These are phyloP conservation scores for Porites lutea DNA, from an alignment of 64 coral and sea anemone species.

Conservation along the genomic window DNA sequence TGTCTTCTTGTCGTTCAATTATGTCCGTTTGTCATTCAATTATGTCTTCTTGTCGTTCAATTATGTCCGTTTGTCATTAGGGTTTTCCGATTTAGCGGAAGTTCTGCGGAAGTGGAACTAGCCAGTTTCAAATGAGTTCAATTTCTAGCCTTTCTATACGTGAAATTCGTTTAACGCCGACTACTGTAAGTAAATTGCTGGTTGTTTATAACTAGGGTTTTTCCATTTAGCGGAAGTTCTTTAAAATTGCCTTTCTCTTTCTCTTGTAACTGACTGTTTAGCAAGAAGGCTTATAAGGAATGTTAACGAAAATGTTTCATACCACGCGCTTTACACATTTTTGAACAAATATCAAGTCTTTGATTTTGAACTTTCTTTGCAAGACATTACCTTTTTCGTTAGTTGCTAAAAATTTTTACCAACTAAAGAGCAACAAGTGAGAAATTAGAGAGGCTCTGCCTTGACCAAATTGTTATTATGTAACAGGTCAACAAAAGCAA, in stretches of 20 bases:
- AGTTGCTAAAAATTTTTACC: constrained; percentile 7
- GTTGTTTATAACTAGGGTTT: constrained; percentile 5
- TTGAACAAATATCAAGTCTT: constrained; percentile 19
- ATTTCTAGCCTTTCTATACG: constrained; percentile 17
- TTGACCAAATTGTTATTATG: too few species aligned
- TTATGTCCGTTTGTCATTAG: too few species aligned
- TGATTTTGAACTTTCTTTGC: constrained; percentile 1
- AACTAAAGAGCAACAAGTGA: constrained; percentile 10
- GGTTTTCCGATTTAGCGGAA: constrained; percentile 5
- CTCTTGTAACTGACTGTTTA: neutral
- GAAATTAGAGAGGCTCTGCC: neutral
- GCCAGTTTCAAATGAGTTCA: neutral
- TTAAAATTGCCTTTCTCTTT: neutral
- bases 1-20: too few species aligned
- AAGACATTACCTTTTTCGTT: neutral
- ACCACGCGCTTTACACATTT: constrained; percentile 16
- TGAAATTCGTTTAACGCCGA: constrained; percentile 25
- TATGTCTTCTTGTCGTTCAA: too few species aligned
- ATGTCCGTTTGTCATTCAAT: too few species aligned
- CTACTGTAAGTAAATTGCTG: constrained; percentile 17
- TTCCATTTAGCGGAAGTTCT: too few species aligned
- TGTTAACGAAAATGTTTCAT: constrained; percentile 3
- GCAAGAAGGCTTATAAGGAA: neutral
- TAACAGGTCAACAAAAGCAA: neutral
- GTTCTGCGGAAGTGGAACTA: too few species aligned